Conservation (phyloP, 2,888 invertebrate genomes). For the Muscina levida region DNA sequence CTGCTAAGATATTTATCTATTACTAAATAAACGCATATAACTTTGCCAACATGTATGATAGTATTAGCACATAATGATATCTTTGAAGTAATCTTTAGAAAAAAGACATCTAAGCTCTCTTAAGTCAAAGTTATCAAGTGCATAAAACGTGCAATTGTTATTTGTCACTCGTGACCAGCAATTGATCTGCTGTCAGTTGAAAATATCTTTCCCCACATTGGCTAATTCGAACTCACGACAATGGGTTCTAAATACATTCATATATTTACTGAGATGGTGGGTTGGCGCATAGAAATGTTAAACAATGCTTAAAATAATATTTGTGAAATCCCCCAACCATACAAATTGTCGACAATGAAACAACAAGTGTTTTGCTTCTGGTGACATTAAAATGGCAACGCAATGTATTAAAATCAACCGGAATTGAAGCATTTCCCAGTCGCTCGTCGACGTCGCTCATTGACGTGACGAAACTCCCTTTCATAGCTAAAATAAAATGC, state of each 20-base stretch:
- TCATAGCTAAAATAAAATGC: not conserved
- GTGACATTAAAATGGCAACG: not conserved
- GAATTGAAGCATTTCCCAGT: not conserved
- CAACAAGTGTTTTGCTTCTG: not conserved
- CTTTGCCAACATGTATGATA: no score
- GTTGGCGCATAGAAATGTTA: not conserved
- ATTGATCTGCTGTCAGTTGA: not conserved
- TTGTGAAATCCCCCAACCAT: not conserved
- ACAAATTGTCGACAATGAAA: not conserved
- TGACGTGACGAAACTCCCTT: not conserved
- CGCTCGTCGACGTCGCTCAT: not conserved
- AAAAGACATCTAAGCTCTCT: no score
- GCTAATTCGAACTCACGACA: no score
- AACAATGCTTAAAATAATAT: not conserved
- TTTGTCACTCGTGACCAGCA: no score
- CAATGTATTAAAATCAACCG: not conserved
- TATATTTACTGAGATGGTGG: not conserved
- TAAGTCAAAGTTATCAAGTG: no score
- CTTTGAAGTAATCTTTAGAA: no score
- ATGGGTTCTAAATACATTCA: not conserved
- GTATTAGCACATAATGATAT: no score
- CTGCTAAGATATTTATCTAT: no score
- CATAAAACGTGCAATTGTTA: no score
- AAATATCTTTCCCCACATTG: not conserved
- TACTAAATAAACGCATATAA: no score